Conservation (phyloP, 2,888 invertebrate species). For the Apodemia hepburni region DNA sequence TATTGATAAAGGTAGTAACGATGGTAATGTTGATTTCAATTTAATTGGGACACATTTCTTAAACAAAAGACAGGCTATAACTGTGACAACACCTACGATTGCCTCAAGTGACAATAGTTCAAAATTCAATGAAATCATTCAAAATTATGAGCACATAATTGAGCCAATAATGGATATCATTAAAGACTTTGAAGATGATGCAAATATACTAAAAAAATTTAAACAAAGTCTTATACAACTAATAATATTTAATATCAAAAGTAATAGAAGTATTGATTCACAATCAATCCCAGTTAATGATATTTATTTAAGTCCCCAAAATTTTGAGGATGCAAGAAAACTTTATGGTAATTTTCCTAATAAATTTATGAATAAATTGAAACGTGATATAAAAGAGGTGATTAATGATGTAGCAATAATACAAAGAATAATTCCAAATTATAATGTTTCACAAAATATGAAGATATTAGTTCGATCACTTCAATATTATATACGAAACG, state of each 20-base stretch:
- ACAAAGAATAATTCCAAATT: slow-evolving; percentile 36
- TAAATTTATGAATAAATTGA: slow-evolving; percentile 42
- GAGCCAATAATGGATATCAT: not conserved
- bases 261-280: not conserved
- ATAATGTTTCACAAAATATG: slow-evolving; percentile 41
- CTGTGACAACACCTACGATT: not conserved
- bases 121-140: not conserved
- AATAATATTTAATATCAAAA: not conserved
- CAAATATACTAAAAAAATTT: not conserved
- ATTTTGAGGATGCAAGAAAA: not conserved
- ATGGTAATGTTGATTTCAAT: not conserved
- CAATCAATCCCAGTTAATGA: not conserved
- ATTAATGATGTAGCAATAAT: slow-evolving; percentile 45
- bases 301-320: not conserved
- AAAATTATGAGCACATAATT: not conserved
- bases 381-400: slow-evolving; percentile 50
- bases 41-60: not conserved
- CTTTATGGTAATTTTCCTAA: not conserved
- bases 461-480: slow-evolving; percentile 43
- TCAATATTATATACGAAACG: slow-evolving; percentile 44
- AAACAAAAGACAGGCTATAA: not conserved
- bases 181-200: not conserved
- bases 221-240: not conserved
- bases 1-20: not conserved
- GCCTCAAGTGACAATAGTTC: not conserved